Percentiles rank a stretch among this genome's conserved stretches.
phyloP scores from a whole-genome alignment of 1,140 invertebrate species.

The Zeugodacus cucurbitae region DNA sequence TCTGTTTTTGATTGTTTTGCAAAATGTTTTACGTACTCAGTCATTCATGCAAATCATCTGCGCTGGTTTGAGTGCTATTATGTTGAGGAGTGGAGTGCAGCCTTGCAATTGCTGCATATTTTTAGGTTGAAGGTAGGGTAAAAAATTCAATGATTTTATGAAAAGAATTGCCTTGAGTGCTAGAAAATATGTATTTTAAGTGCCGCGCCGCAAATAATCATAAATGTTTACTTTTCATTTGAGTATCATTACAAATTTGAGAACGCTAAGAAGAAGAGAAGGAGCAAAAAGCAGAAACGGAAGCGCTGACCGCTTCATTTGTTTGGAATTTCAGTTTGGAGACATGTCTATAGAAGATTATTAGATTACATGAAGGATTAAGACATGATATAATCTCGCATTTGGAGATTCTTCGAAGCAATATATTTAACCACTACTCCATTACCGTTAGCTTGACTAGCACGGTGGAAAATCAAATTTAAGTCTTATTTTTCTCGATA shows the following conservation, averaged over 20 bases:
- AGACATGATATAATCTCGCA: too few species aligned
- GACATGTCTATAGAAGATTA: too few species aligned
- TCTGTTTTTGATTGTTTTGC: conserved; percentile 42
- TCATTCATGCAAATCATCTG: conserved; percentile 26
- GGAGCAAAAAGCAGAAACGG: too few species aligned
- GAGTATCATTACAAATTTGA: neutral
- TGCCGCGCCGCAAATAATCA: conserved; percentile 26
- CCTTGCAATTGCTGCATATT: neutral
- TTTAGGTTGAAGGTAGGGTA: neutral
- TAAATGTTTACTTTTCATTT: conserved; percentile 22
- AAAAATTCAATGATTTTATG: conserved; percentile 25
- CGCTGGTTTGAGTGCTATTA: neutral
- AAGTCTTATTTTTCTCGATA: too few species aligned
- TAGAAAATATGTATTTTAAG: conserved; percentile 35
- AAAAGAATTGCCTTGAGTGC: conserved; percentile 1
- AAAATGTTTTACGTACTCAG: conserved; percentile 38
- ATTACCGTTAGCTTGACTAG: too few species aligned
- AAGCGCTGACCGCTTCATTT: too few species aligned
- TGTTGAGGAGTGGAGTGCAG: neutral
- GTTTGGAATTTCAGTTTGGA: too few species aligned
- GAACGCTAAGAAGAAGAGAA: neutral
- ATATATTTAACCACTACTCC: too few species aligned
- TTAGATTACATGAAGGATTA: too few species aligned
- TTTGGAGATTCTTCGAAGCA: too few species aligned
- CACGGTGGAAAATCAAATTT: too few species aligned